Conservation (phyloP, 1,140 invertebrate genomes). For the Leptoteleia sp. region DNA sequence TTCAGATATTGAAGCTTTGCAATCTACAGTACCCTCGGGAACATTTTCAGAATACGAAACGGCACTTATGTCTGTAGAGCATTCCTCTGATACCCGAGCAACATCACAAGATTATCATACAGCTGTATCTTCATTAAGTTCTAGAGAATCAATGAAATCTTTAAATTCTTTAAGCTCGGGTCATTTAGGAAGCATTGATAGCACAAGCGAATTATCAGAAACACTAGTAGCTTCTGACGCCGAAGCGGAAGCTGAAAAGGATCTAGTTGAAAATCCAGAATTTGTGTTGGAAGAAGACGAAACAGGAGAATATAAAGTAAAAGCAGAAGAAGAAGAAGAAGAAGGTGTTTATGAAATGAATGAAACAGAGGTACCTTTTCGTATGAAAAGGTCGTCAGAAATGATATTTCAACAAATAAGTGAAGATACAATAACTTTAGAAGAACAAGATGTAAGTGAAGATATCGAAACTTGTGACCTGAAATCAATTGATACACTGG, state of each 20-base stretch:
- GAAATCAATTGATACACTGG: constrained; percentile 5
- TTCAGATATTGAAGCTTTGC: constrained; percentile 90
- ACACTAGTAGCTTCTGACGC: constrained; percentile 91
- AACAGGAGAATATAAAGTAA: constrained; percentile 67
- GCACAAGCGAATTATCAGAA: constrained; percentile 92
- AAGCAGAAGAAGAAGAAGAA: constrained; percentile 67
- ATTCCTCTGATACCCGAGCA: constrained; percentile 85
- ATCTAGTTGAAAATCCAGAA: constrained; percentile 76
- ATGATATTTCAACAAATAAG: constrained; percentile 91
- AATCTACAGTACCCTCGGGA: constrained; percentile 82
- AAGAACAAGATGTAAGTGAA: constrained; percentile 58
- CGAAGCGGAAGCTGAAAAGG: constrained; percentile 82
- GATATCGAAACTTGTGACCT: constrained; percentile 28
- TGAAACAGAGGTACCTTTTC: constrained; percentile 79
- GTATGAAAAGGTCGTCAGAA: constrained; percentile 93
- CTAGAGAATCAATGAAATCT: constrained; percentile 93
- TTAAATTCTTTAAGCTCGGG: constrained; percentile 93
- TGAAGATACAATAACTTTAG: constrained; percentile 72
- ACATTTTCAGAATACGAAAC: constrained; percentile 93
- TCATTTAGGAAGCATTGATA: constrained; percentile 91
- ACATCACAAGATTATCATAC: constrained; percentile 92
- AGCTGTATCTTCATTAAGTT: constrained; percentile 90
- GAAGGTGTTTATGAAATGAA: constrained; percentile 37
- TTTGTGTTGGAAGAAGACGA: constrained; percentile 70
- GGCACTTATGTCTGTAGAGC: constrained; percentile 89